phyloP scores from a whole-genome alignment of 2,113 vertebrate species.

The Ploceus nigricollis region DNA sequence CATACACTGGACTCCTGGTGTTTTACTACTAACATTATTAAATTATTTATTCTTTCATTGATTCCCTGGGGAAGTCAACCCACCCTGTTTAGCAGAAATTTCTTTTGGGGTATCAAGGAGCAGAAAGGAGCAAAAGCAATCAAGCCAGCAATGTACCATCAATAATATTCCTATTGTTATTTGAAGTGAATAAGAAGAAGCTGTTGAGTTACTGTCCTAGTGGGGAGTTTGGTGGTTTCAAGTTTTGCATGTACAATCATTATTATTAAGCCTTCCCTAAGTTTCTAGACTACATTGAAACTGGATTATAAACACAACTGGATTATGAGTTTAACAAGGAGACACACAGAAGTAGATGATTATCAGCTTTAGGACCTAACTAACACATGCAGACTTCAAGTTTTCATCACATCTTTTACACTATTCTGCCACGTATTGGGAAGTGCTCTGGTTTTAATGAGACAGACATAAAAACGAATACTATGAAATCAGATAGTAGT shows the following conservation, averaged over 20 bases:
- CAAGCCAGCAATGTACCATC: background rate
- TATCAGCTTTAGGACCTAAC: background rate
- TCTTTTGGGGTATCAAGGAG: background rate
- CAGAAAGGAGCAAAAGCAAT: background rate
- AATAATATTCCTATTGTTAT: fast-evolving
- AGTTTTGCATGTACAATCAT: background rate
- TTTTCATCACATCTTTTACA: background rate
- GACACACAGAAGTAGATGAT: background rate
- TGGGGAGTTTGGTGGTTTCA: background rate
- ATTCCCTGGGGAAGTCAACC: background rate
- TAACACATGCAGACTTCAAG: background rate
- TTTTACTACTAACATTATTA: background rate
- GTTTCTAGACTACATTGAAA: background rate
- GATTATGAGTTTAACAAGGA: background rate
- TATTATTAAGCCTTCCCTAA: background rate
- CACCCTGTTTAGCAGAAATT: background rate
- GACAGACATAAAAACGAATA: background rate
- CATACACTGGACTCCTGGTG: background rate
- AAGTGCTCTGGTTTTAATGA: background rate
- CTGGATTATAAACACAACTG: too few species aligned
- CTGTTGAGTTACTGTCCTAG: background rate
- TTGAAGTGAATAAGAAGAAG: background rate
- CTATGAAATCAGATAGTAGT: background rate
- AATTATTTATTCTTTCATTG: background rate
- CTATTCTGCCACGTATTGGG: background rate